phyloP scores from a whole-genome alignment of 2,797 vertebrate genomes.

The Xiphophorus birchmanni region DNA sequence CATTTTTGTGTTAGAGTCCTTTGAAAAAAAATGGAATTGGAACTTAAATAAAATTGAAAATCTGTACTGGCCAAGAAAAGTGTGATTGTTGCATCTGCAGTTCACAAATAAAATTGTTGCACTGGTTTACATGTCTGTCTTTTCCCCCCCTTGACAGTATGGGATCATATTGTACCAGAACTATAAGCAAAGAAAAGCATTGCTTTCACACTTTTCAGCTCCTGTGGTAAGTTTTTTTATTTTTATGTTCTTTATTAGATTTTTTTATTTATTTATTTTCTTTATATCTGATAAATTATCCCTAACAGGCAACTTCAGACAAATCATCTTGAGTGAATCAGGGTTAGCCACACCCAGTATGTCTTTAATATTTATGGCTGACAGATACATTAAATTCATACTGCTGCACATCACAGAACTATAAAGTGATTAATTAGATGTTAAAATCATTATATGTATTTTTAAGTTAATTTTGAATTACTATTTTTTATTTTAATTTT shows the following conservation, averaged over 20 bases:
- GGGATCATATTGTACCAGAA: constrained; percentile 96
- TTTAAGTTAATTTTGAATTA: not conserved
- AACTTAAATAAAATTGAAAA: not conserved
- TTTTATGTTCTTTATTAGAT: no score
- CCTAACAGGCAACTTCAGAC: no score
- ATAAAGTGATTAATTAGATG: not conserved
- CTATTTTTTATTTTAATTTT: not conserved
- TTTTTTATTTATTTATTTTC: no score
- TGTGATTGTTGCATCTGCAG: not conserved
- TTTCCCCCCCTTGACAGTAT: constrained; percentile 80
- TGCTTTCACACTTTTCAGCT: constrained; percentile 88
- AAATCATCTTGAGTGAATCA: no score
- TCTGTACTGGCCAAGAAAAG: not conserved
- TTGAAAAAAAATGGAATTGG: not conserved
- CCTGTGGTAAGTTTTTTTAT: constrained; percentile 86
- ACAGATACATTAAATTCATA: no score
- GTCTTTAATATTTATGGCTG: no score
- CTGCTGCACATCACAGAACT: no score
- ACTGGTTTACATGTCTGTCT: constrained; percentile 21
- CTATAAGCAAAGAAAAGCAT: constrained; percentile 91
- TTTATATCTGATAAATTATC: no score
- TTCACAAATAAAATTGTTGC: not conserved
- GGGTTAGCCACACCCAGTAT: no score
- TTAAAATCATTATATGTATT: not conserved
- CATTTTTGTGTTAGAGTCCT: not conserved